A percentile compares a stretch with the other conserved stretches of the same genome.
phyloP scores from a whole-genome alignment of 2,797 vertebrate genomes.

The Malacoctenus gilli region DNA sequence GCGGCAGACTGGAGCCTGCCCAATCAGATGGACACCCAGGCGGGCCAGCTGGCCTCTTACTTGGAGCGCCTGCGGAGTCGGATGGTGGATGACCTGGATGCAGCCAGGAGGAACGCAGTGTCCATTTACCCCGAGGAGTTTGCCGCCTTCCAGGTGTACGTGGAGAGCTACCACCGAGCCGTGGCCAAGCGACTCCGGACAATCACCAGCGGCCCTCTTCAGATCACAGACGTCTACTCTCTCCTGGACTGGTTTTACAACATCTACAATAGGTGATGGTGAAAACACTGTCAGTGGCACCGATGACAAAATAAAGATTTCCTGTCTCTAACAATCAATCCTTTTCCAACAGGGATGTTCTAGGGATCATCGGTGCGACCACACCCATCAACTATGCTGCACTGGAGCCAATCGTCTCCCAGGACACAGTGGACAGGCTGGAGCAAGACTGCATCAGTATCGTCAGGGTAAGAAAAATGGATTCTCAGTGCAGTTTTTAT shows the following conservation, averaged over 20 bases:
- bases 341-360: conserved; percentile 83
- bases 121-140: conserved; percentile 89
- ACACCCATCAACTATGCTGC: conserved; percentile 81
- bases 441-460: conserved; percentile 88
- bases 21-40: conserved; percentile 80
- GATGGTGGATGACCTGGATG: conserved; percentile 87
- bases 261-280: conserved; percentile 86
- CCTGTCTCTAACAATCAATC: background rate
- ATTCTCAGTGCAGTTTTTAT: background rate
- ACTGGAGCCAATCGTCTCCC: conserved; percentile 85
- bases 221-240: conserved; percentile 89
- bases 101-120: conserved; percentile 85
- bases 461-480: conserved; percentile 80
- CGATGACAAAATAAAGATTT: background rate
- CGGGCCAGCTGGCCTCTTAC: conserved; percentile 82
- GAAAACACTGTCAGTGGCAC: background rate
- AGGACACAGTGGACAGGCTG: conserved; percentile 83
- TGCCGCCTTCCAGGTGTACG: conserved; percentile 86
- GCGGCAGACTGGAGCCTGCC: conserved; percentile 86
- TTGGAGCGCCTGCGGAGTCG: conserved; percentile 84
- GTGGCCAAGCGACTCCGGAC: conserved; percentile 84
- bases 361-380: conserved; percentile 84
- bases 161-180: conserved; percentile 89
- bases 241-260: conserved; percentile 94
- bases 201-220: conserved; percentile 80